Evolutionary conservation across 2,113 vertebrate genomes (phyloP).

Genomic region (Acinonyx jubatus): DNA sequence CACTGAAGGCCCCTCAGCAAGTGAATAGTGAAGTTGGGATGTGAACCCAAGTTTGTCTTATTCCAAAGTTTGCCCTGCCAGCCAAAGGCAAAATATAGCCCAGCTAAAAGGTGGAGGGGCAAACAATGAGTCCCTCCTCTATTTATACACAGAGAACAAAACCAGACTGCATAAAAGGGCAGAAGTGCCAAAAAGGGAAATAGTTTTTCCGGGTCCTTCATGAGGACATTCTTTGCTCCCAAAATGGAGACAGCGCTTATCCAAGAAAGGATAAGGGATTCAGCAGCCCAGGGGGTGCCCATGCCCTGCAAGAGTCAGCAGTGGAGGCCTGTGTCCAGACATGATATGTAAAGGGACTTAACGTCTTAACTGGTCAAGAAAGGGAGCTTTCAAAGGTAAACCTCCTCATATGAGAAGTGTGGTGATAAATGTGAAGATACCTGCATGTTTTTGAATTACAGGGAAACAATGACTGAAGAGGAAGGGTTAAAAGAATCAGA

Average conservation of each 20-base stretch:
- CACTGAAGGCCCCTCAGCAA: not conserved
- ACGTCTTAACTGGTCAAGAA: not conserved
- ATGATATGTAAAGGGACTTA: not conserved
- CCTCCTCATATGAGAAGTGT: not conserved
- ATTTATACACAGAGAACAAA: constrained; percentile 62
- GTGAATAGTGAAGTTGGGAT: not conserved
- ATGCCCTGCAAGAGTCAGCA: not conserved
- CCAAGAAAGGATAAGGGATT: not conserved
- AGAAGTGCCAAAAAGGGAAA: constrained; percentile 32
- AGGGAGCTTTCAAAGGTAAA: not conserved
- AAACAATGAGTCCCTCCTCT: constrained; percentile 11
- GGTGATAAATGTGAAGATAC: not conserved
- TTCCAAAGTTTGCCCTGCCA: not conserved
- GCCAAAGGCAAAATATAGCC: constrained; percentile 36
- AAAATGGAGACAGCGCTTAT: not conserved
- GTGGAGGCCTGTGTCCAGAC: not conserved
- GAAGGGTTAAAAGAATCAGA: not conserved
- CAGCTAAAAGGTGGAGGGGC: not conserved
- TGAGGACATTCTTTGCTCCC: constrained; percentile 43
- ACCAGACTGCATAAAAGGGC: not conserved
- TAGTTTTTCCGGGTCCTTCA: constrained; percentile 10
- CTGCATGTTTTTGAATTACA: not conserved
- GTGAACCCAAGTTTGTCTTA: not conserved
- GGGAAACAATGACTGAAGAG: not conserved
- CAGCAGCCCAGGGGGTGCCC: not conserved